A percentile compares a stretch with the other conserved stretches of the same genome.
These are phyloP conservation scores for Hydropsyche betteni DNA, from an alignment of 2,888 invertebrate species.

Conservation along the genomic window DNA sequence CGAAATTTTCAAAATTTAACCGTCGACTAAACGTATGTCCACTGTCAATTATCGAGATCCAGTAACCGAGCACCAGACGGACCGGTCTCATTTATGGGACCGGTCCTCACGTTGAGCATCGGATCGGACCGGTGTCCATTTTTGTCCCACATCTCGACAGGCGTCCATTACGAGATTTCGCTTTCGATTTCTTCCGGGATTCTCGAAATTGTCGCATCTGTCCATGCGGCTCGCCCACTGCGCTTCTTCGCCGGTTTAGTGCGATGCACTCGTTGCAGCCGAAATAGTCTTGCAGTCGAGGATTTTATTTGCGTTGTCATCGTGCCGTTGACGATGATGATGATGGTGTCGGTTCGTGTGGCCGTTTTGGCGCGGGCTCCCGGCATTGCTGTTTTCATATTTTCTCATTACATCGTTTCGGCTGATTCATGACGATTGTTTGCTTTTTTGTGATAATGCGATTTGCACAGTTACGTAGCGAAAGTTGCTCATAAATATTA, in stretches of 20 bases:
- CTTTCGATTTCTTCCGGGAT: constrained; percentile 39
- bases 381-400: too few species aligned
- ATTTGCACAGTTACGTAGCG: too few species aligned
- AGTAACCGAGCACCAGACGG: background rate
- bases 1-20: too few species aligned
- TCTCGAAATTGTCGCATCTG: background rate
- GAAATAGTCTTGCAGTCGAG: constrained; percentile 11
- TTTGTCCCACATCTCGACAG: constrained; percentile 7
- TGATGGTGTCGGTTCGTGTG: too few species aligned
- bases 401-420: too few species aligned
- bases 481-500: too few species aligned
- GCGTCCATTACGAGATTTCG: constrained; percentile 4
- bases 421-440: too few species aligned
- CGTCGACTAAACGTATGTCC: too few species aligned
- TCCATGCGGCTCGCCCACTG: background rate
- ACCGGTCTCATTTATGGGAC: constrained; percentile 3
- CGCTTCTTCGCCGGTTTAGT: background rate
- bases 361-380: too few species aligned
- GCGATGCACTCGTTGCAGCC: constrained; percentile 1
- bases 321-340: background rate
- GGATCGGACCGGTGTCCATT: background rate
- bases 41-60: background rate
- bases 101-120: background rate
- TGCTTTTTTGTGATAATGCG: too few species aligned
- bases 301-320: constrained; percentile 21